Conservation (phyloP, 2,797 vertebrate species). For the Amblyopsis hoosieri region DNA sequence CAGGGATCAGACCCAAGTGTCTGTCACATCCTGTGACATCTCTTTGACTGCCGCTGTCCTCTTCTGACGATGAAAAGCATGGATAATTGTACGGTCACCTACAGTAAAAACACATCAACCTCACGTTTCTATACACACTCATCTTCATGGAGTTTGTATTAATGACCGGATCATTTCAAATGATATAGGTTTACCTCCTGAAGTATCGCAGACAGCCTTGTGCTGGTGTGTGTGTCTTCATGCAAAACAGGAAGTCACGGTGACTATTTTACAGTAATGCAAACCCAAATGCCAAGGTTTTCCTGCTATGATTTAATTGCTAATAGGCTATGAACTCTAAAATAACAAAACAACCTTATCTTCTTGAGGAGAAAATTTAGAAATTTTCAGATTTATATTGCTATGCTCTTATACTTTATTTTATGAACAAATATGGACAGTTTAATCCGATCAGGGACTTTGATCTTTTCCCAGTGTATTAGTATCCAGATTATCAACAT, state of each 20-base stretch:
- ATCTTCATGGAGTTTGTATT: neutral
- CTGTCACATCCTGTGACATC: slow-evolving; percentile 61
- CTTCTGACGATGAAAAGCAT: slow-evolving; percentile 14
- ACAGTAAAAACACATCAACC: too few relatives aligned
- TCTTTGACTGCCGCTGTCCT: slow-evolving; percentile 33
- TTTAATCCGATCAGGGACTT: slow-evolving; percentile 58
- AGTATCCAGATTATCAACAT: slow-evolving; percentile 63
- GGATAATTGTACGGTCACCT: too few relatives aligned
- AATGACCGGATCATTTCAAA: neutral
- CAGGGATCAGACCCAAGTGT: slow-evolving; percentile 62
- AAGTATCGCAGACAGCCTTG: neutral
- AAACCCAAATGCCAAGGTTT: too few relatives aligned
- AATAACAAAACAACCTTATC: too few relatives aligned
- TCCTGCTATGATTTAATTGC: too few relatives aligned
- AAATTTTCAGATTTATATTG: neutral
- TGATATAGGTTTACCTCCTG: neutral
- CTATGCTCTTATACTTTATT: slow-evolving; percentile 41
- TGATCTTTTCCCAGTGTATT: slow-evolving; percentile 47
- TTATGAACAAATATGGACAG: slow-evolving; percentile 42
- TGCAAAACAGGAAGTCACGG: neutral
- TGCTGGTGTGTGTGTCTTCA: neutral
- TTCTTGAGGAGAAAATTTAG: too few relatives aligned
- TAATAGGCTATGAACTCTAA: too few relatives aligned
- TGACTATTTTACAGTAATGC: neutral
- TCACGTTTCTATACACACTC: neutral